A percentile compares a stretch with the other conserved stretches of the same genome.
Conservation (phyloP, 2,888 invertebrate genomes). For the Pseudoips prasinana region DNA sequence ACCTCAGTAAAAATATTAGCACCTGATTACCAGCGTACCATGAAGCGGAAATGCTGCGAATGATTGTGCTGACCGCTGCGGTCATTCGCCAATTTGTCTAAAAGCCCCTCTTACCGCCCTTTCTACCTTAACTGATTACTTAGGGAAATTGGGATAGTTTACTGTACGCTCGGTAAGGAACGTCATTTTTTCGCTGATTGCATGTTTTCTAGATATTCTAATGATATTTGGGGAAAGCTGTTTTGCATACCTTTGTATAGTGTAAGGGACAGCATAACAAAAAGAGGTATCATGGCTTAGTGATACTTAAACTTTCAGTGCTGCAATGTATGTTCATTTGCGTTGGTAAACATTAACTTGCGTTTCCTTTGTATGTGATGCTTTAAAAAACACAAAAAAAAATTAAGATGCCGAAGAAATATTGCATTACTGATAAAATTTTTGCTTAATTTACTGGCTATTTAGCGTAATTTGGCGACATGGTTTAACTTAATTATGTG, state of each 20-base stretch:
- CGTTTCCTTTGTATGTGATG: background rate
- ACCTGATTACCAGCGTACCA: conserved; percentile 50
- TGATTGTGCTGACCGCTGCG: conserved; percentile 21
- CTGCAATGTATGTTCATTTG: too few relatives aligned
- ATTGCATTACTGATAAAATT: too few relatives aligned
- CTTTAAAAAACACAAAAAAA: background rate
- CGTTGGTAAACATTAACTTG: background rate
- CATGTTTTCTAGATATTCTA: background rate
- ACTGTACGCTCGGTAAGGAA: conserved; percentile 7
- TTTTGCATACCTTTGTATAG: background rate
- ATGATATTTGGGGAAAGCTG: background rate
- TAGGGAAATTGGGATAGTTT: conserved; percentile 27
- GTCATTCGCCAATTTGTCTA: conserved; percentile 30
- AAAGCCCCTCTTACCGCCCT: conserved; percentile 13
- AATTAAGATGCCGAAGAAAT: too few relatives aligned
- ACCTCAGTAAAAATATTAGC: conserved; percentile 39
- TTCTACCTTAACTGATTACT: conserved; percentile 33
- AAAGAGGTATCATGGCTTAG: too few relatives aligned
- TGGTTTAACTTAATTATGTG: too few relatives aligned
- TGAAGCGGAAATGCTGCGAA: conserved; percentile 44
- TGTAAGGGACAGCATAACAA: background rate
- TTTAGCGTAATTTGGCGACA: too few relatives aligned
- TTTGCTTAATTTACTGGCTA: too few relatives aligned
- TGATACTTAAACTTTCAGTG: too few relatives aligned
- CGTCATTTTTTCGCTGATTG: background rate